phyloP scores from a whole-genome alignment of 2,113 vertebrate genomes.

The Emydura subglobosa region DNA sequence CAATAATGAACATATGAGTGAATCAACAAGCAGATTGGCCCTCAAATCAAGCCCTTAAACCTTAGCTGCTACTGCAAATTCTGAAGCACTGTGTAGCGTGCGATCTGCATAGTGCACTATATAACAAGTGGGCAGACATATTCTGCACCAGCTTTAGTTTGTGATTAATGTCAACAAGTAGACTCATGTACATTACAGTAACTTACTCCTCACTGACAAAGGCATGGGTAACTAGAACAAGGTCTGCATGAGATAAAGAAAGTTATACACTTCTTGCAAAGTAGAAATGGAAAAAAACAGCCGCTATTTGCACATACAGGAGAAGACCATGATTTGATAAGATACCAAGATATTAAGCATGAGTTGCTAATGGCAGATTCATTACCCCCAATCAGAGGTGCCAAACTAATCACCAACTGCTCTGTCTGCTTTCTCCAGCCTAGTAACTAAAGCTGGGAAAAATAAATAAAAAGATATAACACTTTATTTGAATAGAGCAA shows the following conservation, averaged over 20 bases:
- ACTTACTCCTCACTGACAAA: neutral
- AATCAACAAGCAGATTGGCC: neutral
- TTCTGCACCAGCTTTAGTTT: neutral
- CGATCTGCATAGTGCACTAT: neutral
- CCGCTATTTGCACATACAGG: neutral
- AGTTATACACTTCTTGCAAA: neutral
- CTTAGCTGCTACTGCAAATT: neutral
- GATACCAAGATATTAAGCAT: neutral
- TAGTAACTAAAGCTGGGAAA: neutral
- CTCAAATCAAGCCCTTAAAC: neutral
- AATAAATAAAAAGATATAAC: neutral
- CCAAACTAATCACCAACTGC: neutral
- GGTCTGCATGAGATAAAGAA: neutral
- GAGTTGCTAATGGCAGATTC: neutral
- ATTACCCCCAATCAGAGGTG: neutral
- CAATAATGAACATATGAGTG: neutral
- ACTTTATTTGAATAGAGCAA: too few species aligned
- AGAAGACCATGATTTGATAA: neutral
- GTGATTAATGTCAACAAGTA: neutral
- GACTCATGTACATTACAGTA: accelerated
- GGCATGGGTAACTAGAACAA: neutral
- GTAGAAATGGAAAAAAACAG: neutral
- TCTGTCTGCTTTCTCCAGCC: neutral
- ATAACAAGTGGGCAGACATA: neutral
- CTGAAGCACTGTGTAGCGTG: neutral